These are phyloP conservation scores for Nesidiocoris tenuis DNA, from an alignment of 2,888 invertebrate species.

Conservation along the genomic window DNA sequence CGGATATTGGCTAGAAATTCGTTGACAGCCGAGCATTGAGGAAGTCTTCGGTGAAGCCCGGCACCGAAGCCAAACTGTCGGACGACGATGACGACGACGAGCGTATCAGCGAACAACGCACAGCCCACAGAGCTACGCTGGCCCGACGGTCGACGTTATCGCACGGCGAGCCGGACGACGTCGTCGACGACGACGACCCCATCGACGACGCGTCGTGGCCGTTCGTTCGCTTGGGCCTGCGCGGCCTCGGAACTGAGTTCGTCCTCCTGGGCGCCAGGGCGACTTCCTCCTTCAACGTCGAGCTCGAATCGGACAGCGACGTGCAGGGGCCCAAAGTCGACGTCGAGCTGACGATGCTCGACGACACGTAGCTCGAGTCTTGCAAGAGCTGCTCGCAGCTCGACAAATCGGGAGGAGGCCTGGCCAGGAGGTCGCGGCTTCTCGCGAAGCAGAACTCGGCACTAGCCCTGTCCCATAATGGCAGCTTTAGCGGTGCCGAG, in stretches of 20 bases:
- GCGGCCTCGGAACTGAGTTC: constrained; percentile 31
- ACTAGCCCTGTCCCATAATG: constrained; percentile 71
- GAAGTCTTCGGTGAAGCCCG: constrained; percentile 56
- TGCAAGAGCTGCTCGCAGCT: constrained; percentile 16
- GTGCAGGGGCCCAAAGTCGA: constrained; percentile 33
- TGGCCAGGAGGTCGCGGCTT: constrained; percentile 65
- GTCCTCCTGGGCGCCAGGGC: constrained; percentile 15
- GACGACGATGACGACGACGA: constrained; percentile 49
- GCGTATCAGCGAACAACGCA: constrained; percentile 28
- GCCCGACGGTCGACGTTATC: constrained; percentile 41
- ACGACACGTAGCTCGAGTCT: constrained; percentile 34
- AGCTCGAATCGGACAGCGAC: constrained; percentile 32
- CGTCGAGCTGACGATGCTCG: constrained; percentile 32
- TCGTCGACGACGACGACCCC: not conserved
- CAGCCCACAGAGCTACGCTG: constrained; percentile 34
- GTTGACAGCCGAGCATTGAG: constrained; percentile 46
- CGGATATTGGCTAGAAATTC: constrained; percentile 47
- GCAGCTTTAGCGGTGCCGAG: constrained; percentile 59
- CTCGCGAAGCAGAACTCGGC: constrained; percentile 73
- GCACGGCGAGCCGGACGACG: constrained; percentile 12
- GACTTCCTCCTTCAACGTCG: constrained; percentile 40
- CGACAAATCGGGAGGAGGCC: constrained; percentile 48
- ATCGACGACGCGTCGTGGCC: not conserved
- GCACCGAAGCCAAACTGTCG: constrained; percentile 53
- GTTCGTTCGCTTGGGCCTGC: not conserved